phyloP scores from a whole-genome alignment of 2,797 vertebrate genomes.

The Rousettus madagascariensis region DNA sequence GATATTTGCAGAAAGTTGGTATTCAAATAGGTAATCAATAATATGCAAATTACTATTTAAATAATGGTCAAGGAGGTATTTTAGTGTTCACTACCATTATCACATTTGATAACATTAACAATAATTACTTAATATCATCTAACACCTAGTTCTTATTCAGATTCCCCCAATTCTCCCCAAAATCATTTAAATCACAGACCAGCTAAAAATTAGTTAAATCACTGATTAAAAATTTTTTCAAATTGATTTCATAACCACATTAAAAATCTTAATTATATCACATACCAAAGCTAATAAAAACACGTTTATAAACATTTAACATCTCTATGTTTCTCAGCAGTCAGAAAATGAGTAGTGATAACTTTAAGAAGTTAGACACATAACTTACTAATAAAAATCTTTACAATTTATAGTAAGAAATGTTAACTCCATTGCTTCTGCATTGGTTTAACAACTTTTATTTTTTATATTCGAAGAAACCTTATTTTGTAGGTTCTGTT shows the following conservation, averaged over 20 bases:
- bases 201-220: not conserved
- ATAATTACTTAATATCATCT: not conserved
- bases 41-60: not conserved
- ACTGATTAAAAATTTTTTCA: not conserved
- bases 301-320: not conserved
- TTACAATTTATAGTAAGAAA: not conserved
- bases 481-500: slow-evolving; percentile 59
- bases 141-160: not conserved
- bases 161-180: not conserved
- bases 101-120: not conserved
- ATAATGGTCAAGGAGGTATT: not conserved
- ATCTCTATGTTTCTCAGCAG: not conserved
- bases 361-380: not conserved
- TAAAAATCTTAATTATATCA: not conserved
- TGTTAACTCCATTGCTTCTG: not conserved
- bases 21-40: not conserved
- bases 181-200: not conserved
- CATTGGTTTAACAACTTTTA: slow-evolving; percentile 56
- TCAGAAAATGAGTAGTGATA: not conserved
- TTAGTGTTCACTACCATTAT: not conserved
- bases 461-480: slow-evolving; percentile 79
- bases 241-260: not conserved
- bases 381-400: not conserved
- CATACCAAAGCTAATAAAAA: not conserved
- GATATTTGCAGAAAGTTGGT: not conserved